Evolutionary conservation across 2,888 invertebrate genomes (phyloP).

Genomic region (Dasypogon diadema): DNA sequence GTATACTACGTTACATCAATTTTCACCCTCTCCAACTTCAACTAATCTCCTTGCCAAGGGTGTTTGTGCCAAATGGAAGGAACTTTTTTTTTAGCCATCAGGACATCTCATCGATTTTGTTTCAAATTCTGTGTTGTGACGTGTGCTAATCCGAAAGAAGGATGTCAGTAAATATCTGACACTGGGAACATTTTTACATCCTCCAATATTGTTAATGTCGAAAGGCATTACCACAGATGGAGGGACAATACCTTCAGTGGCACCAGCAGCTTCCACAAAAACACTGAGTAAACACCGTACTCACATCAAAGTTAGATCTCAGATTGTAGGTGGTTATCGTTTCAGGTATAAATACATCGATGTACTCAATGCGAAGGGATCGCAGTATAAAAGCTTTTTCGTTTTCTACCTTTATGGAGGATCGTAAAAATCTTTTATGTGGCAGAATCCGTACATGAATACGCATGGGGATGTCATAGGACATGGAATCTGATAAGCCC

Average conservation of each 20-base stretch:
- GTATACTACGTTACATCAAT: slow-evolving; percentile 13
- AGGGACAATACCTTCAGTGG: slow-evolving; percentile 11
- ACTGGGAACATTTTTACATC: slow-evolving; percentile 21
- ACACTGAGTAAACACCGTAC: neutral
- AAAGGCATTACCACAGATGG: slow-evolving; percentile 26
- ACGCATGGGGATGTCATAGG: slow-evolving; percentile 38
- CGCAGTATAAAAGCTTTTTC: slow-evolving; percentile 47
- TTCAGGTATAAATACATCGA: neutral
- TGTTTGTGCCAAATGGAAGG: neutral
- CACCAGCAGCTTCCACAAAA: neutral
- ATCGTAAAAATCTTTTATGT: slow-evolving; percentile 55
- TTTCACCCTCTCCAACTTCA: neutral
- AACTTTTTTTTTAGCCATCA: slow-evolving; percentile 2
- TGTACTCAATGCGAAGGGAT: slow-evolving; percentile 35
- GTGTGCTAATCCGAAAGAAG: slow-evolving; percentile 35
- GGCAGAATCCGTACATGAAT: slow-evolving; percentile 44
- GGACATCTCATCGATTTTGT: slow-evolving; percentile 18
- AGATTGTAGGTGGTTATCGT: slow-evolving; percentile 16
- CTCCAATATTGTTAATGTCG: slow-evolving; percentile 44
- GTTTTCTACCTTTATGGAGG: slow-evolving; percentile 51
- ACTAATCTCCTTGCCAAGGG: slow-evolving; percentile 12
- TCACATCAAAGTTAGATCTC: slow-evolving; percentile 4
- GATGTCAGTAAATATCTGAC: slow-evolving; percentile 34
- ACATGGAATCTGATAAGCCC: slow-evolving; percentile 48
- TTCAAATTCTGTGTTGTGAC: slow-evolving; percentile 13